These are phyloP conservation scores for Hirudo medicinalis DNA, from an alignment of 1,140 invertebrate genomes.

Conservation along the genomic window DNA sequence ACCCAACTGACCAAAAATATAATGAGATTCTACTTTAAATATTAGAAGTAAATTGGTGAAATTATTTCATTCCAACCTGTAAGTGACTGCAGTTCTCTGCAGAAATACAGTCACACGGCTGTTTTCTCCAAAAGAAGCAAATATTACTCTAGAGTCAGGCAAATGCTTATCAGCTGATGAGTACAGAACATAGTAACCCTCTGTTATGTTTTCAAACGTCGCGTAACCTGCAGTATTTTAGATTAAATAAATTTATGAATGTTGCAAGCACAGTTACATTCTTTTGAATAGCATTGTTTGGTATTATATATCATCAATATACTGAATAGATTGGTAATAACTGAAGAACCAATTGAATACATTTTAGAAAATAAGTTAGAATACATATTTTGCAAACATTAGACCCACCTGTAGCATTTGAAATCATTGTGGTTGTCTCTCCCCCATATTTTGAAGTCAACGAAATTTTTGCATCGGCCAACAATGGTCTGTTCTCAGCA, in stretches of 20 bases:
- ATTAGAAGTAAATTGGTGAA: not conserved
- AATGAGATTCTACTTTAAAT: not conserved
- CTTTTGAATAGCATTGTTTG: too few species aligned
- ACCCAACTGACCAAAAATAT: conserved; percentile 18
- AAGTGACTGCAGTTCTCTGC: conserved; percentile 25
- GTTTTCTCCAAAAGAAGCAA: conserved; percentile 16
- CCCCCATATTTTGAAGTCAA: conserved; percentile 18
- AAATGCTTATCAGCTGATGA: conserved; percentile 23
- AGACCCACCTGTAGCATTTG: conserved; percentile 23
- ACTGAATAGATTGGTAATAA: not conserved
- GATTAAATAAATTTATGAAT: not conserved
- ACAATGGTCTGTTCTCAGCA: conserved; percentile 23
- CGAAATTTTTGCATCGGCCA: conserved; percentile 23
- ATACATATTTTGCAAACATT: too few species aligned
- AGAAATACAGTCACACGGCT: conserved; percentile 24
- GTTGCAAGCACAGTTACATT: too few species aligned
- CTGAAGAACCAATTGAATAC: too few species aligned
- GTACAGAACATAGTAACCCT: conserved; percentile 24
- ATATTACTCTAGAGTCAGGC: conserved; percentile 22
- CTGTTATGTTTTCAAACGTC: conserved; percentile 23
- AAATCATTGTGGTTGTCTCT: conserved; percentile 12
- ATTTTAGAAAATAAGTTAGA: too few species aligned
- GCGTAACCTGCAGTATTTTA: conserved; percentile 19
- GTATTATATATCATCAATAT: not conserved
- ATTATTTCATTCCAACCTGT: conserved; percentile 17